Percentiles rank a stretch among this genome's conserved stretches.
phyloP scores from a whole-genome alignment of 2,888 invertebrate genomes.

The Drepana falcataria region DNA sequence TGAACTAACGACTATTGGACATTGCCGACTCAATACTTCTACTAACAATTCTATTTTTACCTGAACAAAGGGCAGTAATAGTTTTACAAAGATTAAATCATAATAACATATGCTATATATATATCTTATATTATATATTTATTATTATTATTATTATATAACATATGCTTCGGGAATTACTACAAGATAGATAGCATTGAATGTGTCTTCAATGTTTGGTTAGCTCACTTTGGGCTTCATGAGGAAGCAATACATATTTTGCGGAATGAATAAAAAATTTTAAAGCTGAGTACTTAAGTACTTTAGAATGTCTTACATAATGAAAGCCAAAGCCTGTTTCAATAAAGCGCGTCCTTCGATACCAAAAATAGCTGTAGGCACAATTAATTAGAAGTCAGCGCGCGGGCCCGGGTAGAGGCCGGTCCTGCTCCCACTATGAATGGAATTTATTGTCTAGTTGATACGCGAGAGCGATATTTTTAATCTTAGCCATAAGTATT shows the following conservation, averaged over 20 bases:
- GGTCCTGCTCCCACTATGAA: slow-evolving; percentile 37
- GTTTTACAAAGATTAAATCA: slow-evolving; percentile 7
- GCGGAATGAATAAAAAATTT: no score
- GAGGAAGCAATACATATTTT: no score
- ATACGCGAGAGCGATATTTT: slow-evolving; percentile 31
- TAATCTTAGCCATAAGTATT: slow-evolving; percentile 11
- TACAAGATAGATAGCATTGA: no score
- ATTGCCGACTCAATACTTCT: slow-evolving; percentile 3
- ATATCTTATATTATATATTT: no score
- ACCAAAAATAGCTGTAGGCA: slow-evolving; percentile 42
- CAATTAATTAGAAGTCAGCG: slow-evolving; percentile 45
- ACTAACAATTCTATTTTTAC: slow-evolving; percentile 1
- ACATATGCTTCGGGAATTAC: no score
- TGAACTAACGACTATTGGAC: slow-evolving; percentile 18
- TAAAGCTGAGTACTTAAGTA: no score
- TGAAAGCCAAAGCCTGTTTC: slow-evolving; percentile 31
- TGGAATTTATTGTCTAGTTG: slow-evolving; percentile 36
- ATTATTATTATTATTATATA: no score
- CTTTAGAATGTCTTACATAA: no score
- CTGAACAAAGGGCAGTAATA: slow-evolving; percentile 1
- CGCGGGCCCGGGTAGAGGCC: slow-evolving; percentile 4
- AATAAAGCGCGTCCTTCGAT: slow-evolving; percentile 39
- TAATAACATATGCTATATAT: not conserved
- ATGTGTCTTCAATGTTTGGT: no score
- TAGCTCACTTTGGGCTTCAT: no score